These are phyloP conservation scores for Stratiomys singularior DNA, from an alignment of 2,888 invertebrate species.

Conservation along the genomic window DNA sequence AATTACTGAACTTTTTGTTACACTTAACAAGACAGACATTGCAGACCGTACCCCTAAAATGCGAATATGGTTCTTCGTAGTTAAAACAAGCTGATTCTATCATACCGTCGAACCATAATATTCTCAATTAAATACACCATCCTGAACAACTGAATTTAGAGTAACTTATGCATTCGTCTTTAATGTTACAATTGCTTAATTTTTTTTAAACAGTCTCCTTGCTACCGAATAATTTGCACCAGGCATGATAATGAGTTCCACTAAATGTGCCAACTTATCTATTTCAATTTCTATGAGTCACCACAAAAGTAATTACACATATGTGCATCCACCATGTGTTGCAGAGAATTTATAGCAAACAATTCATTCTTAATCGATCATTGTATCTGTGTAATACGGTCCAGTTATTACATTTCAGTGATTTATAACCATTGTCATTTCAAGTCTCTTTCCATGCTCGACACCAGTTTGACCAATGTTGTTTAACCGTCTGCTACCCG, in stretches of 20 bases:
- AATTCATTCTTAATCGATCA: not conserved
- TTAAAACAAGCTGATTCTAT: too few relatives aligned
- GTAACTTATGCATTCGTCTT: too few relatives aligned
- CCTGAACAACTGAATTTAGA: too few relatives aligned
- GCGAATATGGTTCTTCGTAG: too few relatives aligned
- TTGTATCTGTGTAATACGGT: not conserved
- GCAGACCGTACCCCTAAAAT: too few relatives aligned
- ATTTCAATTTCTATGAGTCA: not conserved
- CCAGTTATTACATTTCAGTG: constrained; percentile 21
- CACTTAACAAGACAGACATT: too few relatives aligned
- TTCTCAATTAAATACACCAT: too few relatives aligned
- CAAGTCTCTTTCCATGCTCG: not conserved
- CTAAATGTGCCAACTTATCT: not conserved
- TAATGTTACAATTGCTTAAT: too few relatives aligned
- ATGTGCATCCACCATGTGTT: constrained; percentile 10
- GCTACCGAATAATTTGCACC: not conserved
- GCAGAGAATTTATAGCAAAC: constrained; percentile 13
- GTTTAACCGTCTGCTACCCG: not conserved
- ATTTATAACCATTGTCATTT: constrained; percentile 30
- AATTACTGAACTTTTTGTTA: too few relatives aligned
- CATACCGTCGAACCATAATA: too few relatives aligned
- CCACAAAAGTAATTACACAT: constrained; percentile 7
- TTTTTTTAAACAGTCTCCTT: not conserved
- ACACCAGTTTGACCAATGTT: not conserved
- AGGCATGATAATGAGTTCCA: not conserved